Conservation (phyloP, 2,888 invertebrate genomes). For the Leucophora obtusa region DNA sequence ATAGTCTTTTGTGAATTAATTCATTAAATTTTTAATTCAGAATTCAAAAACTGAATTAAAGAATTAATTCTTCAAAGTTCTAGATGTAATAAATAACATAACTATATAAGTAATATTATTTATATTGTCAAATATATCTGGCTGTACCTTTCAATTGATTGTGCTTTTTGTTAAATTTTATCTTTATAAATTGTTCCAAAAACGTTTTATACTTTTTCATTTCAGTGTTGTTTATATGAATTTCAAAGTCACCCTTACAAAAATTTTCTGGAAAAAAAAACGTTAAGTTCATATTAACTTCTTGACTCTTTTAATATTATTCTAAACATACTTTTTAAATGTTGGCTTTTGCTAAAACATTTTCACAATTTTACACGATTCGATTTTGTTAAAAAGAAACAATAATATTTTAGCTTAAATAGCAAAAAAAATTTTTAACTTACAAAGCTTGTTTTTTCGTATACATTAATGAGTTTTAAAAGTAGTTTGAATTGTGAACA, state of each 20-base stretch:
- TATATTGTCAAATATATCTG: too few relatives aligned
- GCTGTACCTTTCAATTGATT: too few relatives aligned
- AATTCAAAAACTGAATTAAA: too few relatives aligned
- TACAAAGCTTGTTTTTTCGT: background rate
- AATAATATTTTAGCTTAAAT: background rate
- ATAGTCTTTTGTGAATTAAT: too few relatives aligned
- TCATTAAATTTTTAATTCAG: too few relatives aligned
- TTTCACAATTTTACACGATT: background rate
- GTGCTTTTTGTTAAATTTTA: too few relatives aligned
- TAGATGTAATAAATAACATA: too few relatives aligned
- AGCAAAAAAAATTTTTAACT: background rate
- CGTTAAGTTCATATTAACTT: constrained; percentile 6
- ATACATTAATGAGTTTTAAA: constrained; percentile 4
- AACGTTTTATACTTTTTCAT: too few relatives aligned
- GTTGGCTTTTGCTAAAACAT: background rate
- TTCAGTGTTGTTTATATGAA: too few relatives aligned
- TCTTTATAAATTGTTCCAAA: too few relatives aligned
- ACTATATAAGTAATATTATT: too few relatives aligned
- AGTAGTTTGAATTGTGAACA: constrained; percentile 10
- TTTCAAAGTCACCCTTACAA: background rate
- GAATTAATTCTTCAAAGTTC: too few relatives aligned
- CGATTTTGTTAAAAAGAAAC: background rate
- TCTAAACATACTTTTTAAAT: background rate
- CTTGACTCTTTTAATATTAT: constrained; percentile 2
- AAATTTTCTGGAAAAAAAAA: background rate